Percentiles rank a stretch among this genome's conserved stretches.
These are phyloP conservation scores for Typhlichthys subterraneus DNA, from an alignment of 2,797 vertebrate genomes.

Conservation along the genomic window DNA sequence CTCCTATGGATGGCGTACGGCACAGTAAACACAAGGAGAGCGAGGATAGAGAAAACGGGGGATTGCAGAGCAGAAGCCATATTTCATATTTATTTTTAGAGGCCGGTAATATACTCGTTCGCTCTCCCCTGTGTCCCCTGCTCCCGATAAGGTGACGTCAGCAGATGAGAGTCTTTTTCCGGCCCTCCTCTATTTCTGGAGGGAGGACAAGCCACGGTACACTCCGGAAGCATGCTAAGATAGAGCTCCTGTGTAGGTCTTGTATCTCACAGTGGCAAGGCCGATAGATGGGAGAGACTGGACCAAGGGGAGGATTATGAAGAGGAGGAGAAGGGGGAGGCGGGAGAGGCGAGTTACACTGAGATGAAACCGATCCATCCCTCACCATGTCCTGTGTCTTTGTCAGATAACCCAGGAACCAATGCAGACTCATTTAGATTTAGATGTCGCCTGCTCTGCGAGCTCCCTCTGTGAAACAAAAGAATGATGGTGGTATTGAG, in stretches of 20 bases:
- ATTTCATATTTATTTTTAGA: conserved; percentile 74
- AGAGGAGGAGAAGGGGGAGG: conserved; percentile 48
- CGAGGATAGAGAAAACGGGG: conserved; percentile 12
- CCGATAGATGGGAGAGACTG: neutral
- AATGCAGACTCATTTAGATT: conserved; percentile 65
- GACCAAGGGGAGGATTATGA: conserved; percentile 14
- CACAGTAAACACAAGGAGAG: conserved; percentile 8
- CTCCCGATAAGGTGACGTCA: conserved; percentile 67
- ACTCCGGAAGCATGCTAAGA: conserved; percentile 60
- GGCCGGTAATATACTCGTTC: conserved; percentile 56
- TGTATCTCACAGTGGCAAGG: conserved; percentile 48
- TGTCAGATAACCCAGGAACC: conserved; percentile 76
- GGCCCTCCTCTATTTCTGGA: conserved; percentile 70
- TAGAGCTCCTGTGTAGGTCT: conserved; percentile 37
- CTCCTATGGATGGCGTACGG: conserved; percentile 2
- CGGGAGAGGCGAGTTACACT: conserved; percentile 41
- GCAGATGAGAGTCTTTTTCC: conserved; percentile 63
- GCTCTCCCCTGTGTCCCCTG: conserved; percentile 50
- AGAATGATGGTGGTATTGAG: conserved; percentile 59
- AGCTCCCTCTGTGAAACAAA: conserved; percentile 59
- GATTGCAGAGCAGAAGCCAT: conserved; percentile 56
- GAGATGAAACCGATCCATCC: conserved; percentile 75
- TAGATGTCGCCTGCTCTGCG: conserved; percentile 55
- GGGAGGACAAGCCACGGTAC: conserved; percentile 49
- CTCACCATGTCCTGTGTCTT: conserved; percentile 70